phyloP scores from a whole-genome alignment of 2,113 vertebrate genomes.

The Thunnus maccoyii region DNA sequence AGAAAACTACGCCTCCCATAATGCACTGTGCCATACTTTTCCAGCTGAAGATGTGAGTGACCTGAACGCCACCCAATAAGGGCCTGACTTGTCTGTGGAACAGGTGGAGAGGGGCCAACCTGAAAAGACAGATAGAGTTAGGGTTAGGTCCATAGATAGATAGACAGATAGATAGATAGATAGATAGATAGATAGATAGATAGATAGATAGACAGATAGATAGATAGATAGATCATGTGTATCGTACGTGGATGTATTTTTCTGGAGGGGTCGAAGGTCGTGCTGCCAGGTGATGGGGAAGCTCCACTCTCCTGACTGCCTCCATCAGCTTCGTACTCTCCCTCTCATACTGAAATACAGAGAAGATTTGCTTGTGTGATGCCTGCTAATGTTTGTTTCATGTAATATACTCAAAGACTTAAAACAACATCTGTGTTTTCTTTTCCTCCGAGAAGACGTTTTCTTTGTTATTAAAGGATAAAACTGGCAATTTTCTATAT shows the following conservation, averaged over 20 bases:
- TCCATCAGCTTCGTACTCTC: constrained; percentile 60
- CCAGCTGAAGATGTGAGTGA: constrained; percentile 81
- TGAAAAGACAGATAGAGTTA: constrained; percentile 48
- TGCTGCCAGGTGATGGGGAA: constrained; percentile 28
- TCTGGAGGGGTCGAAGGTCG: constrained; percentile 44
- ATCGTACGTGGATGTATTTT: constrained; percentile 55
- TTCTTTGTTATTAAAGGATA: no score
- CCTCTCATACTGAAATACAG: constrained; percentile 58
- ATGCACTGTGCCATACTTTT: constrained; percentile 72
- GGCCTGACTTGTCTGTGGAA: constrained; percentile 89
- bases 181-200: background rate
- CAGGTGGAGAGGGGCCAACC: constrained; percentile 87
- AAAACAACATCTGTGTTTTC: no score
- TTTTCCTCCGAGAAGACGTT: no score
- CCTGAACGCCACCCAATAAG: constrained; percentile 91
- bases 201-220: background rate
- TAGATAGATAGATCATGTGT: background rate
- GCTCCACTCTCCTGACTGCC: background rate
- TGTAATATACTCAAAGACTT: no score
- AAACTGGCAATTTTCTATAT: no score
- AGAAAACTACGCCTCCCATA: constrained; percentile 82
- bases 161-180: background rate
- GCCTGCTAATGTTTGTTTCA: no score
- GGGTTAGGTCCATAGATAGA: background rate
- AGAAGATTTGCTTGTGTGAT: background rate